A percentile compares a stretch with the other conserved stretches of the same genome.
These are phyloP conservation scores for Copidosoma aretas DNA, from an alignment of 2,888 invertebrate genomes.

Conservation along the genomic window DNA sequence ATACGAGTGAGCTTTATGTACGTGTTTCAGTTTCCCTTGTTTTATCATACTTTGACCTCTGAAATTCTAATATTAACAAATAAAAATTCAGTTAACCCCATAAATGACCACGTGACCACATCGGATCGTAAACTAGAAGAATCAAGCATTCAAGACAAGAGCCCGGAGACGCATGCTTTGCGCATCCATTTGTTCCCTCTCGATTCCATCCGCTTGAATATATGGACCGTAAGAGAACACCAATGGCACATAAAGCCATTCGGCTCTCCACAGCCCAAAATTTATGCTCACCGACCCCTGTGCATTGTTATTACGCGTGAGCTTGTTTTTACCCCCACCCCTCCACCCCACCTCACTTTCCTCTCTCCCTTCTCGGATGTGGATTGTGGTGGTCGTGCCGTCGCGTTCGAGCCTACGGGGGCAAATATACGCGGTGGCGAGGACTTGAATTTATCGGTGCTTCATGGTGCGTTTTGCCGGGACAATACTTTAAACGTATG, in stretches of 20 bases:
- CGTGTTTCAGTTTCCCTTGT: too few relatives aligned
- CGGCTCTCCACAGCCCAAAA: constrained; percentile 6
- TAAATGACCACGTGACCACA: too few relatives aligned
- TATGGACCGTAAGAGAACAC: constrained; percentile 13
- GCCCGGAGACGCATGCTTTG: too few relatives aligned
- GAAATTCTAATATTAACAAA: too few relatives aligned
- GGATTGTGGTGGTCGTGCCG: background rate
- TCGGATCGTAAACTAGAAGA: too few relatives aligned
- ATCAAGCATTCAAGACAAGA: too few relatives aligned
- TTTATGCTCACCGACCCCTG: constrained; percentile 23
- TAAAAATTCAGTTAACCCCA: too few relatives aligned
- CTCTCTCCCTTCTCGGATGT: background rate
- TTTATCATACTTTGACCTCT: too few relatives aligned
- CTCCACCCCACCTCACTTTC: background rate
- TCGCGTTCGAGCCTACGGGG: background rate
- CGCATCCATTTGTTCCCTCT: too few relatives aligned
- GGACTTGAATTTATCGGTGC: constrained; percentile 25
- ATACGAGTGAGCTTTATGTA: too few relatives aligned
- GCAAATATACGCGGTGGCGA: background rate
- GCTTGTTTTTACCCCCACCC: constrained; percentile 4
- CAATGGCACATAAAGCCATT: constrained; percentile 25
- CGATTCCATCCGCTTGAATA: too few relatives aligned
- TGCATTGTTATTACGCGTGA: constrained; percentile 31
- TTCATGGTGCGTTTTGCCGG: constrained; percentile 24
- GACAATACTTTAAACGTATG: constrained; percentile 23